A percentile compares a stretch with the other conserved stretches of the same genome.
phyloP scores from a whole-genome alignment of 2,888 invertebrate genomes.

The Lissonota sp. region DNA sequence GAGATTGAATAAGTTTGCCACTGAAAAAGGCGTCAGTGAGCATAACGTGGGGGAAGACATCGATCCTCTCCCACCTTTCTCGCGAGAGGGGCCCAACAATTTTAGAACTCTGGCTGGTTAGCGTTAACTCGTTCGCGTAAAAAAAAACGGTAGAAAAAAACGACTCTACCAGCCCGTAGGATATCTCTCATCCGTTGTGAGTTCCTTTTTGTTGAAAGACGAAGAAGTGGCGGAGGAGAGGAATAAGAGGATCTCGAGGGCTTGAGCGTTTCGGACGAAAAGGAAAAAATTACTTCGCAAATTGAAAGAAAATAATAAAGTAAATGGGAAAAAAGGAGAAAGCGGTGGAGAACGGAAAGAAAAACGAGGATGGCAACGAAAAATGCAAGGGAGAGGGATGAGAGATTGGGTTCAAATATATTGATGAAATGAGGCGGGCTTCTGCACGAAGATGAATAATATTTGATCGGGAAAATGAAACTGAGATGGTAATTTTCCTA shows the following conservation, averaged over 20 bases:
- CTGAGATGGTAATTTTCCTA: too few relatives aligned
- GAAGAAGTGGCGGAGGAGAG: conserved; percentile 30
- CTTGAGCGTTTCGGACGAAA: conserved; percentile 62
- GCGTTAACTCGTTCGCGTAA: conserved; percentile 48
- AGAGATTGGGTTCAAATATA: too few relatives aligned
- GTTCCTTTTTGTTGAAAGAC: conserved; percentile 35
- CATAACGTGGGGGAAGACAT: conserved; percentile 20
- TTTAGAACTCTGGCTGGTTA: conserved; percentile 37
- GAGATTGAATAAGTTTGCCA: conserved; percentile 55
- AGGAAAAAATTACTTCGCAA: conserved; percentile 45
- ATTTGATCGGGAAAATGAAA: background rate
- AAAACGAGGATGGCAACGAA: conserved; percentile 44
- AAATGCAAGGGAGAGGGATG: conserved; percentile 42
- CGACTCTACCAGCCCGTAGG: conserved; percentile 60
- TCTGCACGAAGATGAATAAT: background rate
- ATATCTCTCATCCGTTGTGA: conserved; percentile 60
- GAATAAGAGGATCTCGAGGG: conserved; percentile 23
- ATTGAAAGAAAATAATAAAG: conserved; percentile 58
- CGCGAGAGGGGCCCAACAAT: conserved; percentile 22
- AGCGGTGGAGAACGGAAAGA: conserved; percentile 18
- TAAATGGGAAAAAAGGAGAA: conserved; percentile 28
- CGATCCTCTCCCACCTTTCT: conserved; percentile 11
- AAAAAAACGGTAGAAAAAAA: conserved; percentile 16
- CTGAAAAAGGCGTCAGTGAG: conserved; percentile 36
- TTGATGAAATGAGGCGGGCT: conserved; percentile 13